Evolutionary conservation across 2,888 invertebrate genomes (phyloP).

Genomic region (Yponomeuta cagnagella): DNA sequence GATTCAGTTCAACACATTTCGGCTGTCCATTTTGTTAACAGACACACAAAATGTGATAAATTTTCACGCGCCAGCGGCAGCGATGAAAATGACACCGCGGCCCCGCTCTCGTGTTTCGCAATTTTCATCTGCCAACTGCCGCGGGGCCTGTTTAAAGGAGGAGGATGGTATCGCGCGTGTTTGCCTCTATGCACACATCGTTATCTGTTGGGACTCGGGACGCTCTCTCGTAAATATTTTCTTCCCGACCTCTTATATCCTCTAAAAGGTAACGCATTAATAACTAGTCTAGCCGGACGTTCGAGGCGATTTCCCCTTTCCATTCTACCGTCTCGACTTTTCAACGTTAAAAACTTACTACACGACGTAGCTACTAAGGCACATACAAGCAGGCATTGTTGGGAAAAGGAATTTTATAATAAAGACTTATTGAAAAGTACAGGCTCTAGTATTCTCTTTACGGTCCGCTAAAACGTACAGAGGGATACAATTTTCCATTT

Average conservation of each 20-base stretch:
- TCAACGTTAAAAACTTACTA: constrained; percentile 24
- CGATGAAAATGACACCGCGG: constrained; percentile 51
- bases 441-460: constrained; percentile 32
- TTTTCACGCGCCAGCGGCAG: constrained; percentile 36
- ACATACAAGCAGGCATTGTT: constrained; percentile 14
- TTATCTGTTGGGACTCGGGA: constrained; percentile 20
- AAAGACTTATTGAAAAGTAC: constrained; percentile 36
- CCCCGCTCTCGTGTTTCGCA: constrained; percentile 58
- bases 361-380: constrained; percentile 9
- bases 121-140: constrained; percentile 39
- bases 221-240: constrained; percentile 21
- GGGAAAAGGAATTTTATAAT: constrained; percentile 42
- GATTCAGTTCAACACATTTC: constrained; percentile 25
- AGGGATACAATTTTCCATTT: constrained; percentile 64
- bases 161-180: constrained; percentile 32
- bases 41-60: constrained; percentile 50
- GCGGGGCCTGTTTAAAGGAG: constrained; percentile 40
- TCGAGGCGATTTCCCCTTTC: constrained; percentile 25
- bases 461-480: constrained; percentile 40
- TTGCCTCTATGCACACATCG: constrained; percentile 19
- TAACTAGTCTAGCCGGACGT: constrained; percentile 36
- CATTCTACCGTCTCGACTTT: constrained; percentile 24
- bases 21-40: constrained; percentile 37
- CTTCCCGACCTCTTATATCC: constrained; percentile 19
- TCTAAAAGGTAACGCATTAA: constrained; percentile 37